Evolutionary conservation across 2,113 vertebrate species (phyloP).

Genomic region (Dipodomys stephensi): DNA sequence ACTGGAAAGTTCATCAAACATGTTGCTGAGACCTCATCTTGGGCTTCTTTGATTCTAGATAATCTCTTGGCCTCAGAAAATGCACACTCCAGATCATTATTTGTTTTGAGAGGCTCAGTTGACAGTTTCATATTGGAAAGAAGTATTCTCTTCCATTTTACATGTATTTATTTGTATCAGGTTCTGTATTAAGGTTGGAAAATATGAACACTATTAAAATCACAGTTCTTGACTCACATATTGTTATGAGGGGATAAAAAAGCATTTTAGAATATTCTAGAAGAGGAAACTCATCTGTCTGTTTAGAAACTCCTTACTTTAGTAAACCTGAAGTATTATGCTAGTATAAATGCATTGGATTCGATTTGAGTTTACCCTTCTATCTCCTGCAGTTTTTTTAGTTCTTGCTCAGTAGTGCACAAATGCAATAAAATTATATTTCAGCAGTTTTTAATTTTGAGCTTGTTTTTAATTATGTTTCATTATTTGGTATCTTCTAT

Average conservation of each 20-base stretch:
- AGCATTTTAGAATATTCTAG: background rate
- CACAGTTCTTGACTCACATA: background rate
- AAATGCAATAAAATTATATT: background rate
- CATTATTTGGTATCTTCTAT: constrained; percentile 16
- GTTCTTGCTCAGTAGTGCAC: background rate
- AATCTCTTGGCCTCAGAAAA: background rate
- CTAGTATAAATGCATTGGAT: background rate
- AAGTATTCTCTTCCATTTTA: background rate
- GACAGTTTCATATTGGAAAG: background rate
- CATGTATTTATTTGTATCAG: background rate
- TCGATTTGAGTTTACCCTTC: background rate
- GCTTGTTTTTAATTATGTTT: background rate
- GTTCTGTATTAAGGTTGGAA: background rate
- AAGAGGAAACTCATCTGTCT: background rate
- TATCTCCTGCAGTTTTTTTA: background rate
- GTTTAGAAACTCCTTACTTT: background rate
- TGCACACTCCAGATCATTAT: background rate
- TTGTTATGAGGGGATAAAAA: background rate
- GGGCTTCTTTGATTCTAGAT: background rate
- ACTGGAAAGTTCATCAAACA: background rate
- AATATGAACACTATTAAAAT: background rate
- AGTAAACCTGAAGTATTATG: background rate
- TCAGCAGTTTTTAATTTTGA: background rate
- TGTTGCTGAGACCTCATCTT: background rate
- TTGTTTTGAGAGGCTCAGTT: background rate